Evolutionary conservation across 1,140 invertebrate genomes (phyloP), one percentile per base, ranked within the genome.

Genomic region (Dolichoris vasculosae): DNA sequence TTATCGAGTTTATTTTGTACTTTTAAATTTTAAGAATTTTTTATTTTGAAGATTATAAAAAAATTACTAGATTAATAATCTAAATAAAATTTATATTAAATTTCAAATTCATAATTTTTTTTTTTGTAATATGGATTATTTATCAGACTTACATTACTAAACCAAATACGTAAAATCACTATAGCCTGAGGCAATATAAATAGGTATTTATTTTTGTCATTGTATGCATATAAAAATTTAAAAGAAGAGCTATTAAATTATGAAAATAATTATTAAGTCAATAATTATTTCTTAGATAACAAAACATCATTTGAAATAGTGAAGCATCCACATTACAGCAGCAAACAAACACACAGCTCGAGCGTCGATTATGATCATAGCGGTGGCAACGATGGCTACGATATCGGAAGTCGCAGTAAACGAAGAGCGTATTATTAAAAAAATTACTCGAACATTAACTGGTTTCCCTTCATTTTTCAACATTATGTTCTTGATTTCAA

Each of bases 231-330:
- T n/a, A n/a, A n/a, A n/a, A n/a, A n/a, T n/a, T n/a, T n/a, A n/a
- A n/a, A n/a, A n/a, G n/a, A n/a, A 30, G 32, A 6, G 43, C 55
- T 11, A 59, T 59, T 23, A n/a, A n/a, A 23, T n/a, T 7, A 67
- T 67, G 32, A 67, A 67, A 30, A n/a, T 30, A 59, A 59, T n/a
- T 17, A 46, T 13, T 63, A 6, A 63, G 8, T 48, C 7, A 67
- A 46, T 75, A 26, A 35, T 69, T 77, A 26, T 76, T 67, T 35
- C 32, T 78, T 90, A 93, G 92, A 92, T 67, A 88, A 90, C 55
- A 97, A 97, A 90, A 97, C 96, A 4, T 97, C 96, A 23, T 96
- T 97, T 88, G 96, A 97, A 92, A 97, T 97, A 89, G 95, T 97
- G 30, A 97, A 97, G 90, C 96, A 97, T 92, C 96, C 96, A n/a